Evolutionary conservation across 2,797 vertebrate genomes (phyloP).

Genomic region (Microcaecilia unicolor): DNA sequence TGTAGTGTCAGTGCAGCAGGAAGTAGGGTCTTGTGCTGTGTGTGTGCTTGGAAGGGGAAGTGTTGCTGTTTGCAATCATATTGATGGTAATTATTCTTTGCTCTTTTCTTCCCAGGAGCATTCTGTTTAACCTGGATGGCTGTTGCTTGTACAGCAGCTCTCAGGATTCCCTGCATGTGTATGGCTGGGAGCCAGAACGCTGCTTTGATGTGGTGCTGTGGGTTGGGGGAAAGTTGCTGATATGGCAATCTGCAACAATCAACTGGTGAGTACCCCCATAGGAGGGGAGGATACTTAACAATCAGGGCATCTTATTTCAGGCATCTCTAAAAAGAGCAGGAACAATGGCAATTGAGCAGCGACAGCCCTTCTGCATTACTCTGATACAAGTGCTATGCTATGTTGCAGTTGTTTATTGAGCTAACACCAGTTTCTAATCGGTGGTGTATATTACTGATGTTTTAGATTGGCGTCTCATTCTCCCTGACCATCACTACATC

Average conservation of each 20-base stretch:
- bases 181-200: constrained; percentile 91
- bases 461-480: constrained; percentile 84
- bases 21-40: too few species aligned
- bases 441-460: too few species aligned
- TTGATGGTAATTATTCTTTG: too few species aligned
- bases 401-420: too few species aligned
- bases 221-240: constrained; percentile 85
- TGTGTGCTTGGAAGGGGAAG: too few species aligned
- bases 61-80: too few species aligned
- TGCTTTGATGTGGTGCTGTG: constrained; percentile 83
- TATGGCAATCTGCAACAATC: constrained; percentile 79
- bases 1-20: too few species aligned
- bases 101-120: constrained; percentile 59
- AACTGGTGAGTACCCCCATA: constrained; percentile 68
- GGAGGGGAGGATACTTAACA: background rate
- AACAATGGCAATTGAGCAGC: background rate
- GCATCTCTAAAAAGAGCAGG: background rate
- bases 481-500: constrained; percentile 77
- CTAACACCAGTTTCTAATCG: too few species aligned
- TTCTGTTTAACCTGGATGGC: constrained; percentile 81
- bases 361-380: too few species aligned
- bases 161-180: constrained; percentile 73
- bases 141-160: constrained; percentile 80
- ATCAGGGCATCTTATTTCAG: too few species aligned
- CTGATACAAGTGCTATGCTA: too few species aligned